Evolutionary conservation across 2,888 invertebrate species (phyloP).

Genomic region (Nephrotoma appendiculata): DNA sequence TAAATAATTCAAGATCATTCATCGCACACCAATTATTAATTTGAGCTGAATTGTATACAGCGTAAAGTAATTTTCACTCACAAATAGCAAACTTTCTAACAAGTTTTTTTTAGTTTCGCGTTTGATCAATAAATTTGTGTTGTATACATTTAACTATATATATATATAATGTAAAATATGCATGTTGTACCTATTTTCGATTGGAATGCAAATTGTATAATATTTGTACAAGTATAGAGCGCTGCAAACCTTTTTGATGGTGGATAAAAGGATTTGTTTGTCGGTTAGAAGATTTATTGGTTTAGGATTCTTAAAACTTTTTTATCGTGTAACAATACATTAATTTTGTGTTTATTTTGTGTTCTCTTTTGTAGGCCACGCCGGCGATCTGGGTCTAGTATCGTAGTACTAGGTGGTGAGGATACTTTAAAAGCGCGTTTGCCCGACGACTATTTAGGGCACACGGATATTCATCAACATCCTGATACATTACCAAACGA

Average conservation of each 20-base stretch:
- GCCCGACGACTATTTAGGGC: conserved; percentile 38
- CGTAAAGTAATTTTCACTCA: not conserved
- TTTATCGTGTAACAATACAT: not conserved
- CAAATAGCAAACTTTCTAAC: not conserved
- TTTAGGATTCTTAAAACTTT: not conserved
- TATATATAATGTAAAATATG: not conserved
- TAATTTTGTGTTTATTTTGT: not conserved
- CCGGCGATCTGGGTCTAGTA: conserved; percentile 63
- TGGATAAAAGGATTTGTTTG: not conserved
- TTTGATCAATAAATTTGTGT: not conserved
- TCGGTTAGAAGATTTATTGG: not conserved
- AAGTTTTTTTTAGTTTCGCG: not conserved
- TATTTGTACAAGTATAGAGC: too few species aligned
- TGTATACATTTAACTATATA: not conserved
- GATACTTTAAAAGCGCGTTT: conserved; percentile 40
- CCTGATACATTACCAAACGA: conserved; percentile 32
- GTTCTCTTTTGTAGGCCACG: conserved; percentile 49
- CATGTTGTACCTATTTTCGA: not conserved
- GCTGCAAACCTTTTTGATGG: not conserved
- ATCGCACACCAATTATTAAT: not conserved
- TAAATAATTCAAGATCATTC: not conserved
- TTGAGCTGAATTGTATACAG: not conserved
- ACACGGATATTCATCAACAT: conserved; percentile 35
- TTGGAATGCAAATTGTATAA: not conserved
- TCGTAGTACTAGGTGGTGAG: conserved; percentile 65